Base-by-base conservation (phyloP, 2,113 vertebrate species). In the Hassar affinis region DNA sequence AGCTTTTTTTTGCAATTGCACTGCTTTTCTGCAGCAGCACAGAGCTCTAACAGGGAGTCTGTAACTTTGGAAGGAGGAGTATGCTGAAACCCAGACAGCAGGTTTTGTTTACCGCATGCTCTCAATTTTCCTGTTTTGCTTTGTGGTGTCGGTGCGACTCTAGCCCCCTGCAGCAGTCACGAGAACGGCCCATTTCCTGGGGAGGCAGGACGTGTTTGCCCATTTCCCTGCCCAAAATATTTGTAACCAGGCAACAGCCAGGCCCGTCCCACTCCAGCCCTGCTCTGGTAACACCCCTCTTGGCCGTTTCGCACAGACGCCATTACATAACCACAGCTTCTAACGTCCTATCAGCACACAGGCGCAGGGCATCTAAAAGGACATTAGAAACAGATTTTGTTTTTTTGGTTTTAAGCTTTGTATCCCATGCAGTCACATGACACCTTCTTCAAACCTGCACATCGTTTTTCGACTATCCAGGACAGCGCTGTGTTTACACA, bases 191-290 rank as follows among this genome's bases (percentile, higher is more conserved):
- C 87, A 81, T 93, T 93, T 93, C 90, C 92, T 86, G 83, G 88
- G 89, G 91, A 91, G 92, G 92, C 89, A 91, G 90, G 89, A 84
- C 90, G 0, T 92, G 92, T 91, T 93, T 93, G 91, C 92, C 87
- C 90, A 77, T 85, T 93, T 90, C 91, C 90, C 90, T 92, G 92
- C 91, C 91, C 93, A 93, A 94, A 94, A 95, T 94, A 94, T 91
- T 91, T 90, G 93, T 94, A 93, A 88, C 94, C 87, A 93, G 87
- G 94, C 94, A 93, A 95, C 94, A 83, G 84, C 52, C 61, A 88
- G 90, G 90, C 90, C 92, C 87, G 84, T 91, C 93, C 92, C 88
- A 91, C 86, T 91, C 87, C 82, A 87, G 87, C 86, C 69, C 76
- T 57, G 87, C 88, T 57, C 88, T 93, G 92, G 93, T 92, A 89